phyloP scores from a whole-genome alignment of 2,113 vertebrate species.

The Strix uralensis region DNA sequence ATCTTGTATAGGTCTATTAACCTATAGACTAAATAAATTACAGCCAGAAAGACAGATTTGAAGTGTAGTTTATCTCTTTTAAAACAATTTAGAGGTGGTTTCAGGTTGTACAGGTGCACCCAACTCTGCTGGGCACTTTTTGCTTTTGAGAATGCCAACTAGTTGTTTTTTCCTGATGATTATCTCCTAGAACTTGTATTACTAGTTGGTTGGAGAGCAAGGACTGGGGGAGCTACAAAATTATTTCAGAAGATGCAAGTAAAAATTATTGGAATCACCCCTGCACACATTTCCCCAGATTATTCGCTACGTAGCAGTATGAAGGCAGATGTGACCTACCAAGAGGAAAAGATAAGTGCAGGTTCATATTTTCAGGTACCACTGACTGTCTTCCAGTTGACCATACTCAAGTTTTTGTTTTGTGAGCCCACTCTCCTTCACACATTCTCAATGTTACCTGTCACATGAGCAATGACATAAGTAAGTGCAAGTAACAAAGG shows the following conservation, averaged over 20 bases:
- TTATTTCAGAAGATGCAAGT: not conserved
- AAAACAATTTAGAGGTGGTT: not conserved
- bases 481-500: not conserved
- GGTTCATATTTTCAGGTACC: not conserved
- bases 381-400: not conserved
- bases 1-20: not conserved
- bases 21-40: not conserved
- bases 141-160: not conserved
- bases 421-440: not conserved
- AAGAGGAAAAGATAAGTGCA: not conserved
- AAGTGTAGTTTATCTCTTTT: not conserved
- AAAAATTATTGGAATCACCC: not conserved
- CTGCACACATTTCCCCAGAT: not conserved
- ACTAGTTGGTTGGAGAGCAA: not conserved
- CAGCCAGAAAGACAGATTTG: not conserved
- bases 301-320: not conserved
- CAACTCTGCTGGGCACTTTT: not conserved
- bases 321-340: not conserved
- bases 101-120: not conserved
- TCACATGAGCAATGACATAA: rapidly evolving
- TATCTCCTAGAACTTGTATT: not conserved
- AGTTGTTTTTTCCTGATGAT: not conserved
- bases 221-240: not conserved
- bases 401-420: not conserved
- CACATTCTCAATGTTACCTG: not conserved